Conservation (phyloP, 2,797 vertebrate genomes). For the Mormyrops attenuatus region DNA sequence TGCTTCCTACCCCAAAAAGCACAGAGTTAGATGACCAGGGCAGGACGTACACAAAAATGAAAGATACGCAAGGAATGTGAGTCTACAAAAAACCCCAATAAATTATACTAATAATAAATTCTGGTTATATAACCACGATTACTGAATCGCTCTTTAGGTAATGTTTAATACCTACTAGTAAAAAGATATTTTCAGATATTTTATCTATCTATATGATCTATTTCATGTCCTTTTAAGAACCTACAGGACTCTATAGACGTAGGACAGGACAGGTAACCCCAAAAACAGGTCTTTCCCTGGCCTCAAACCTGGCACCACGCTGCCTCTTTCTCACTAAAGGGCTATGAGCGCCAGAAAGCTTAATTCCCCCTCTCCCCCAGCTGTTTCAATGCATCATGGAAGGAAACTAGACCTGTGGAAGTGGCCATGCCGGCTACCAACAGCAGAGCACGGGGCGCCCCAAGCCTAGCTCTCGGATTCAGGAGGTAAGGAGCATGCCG, state of each 20-base stretch:
- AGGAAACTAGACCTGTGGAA: neutral
- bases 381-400: neutral
- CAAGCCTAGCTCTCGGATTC: neutral
- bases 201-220: neutral
- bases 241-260: neutral
- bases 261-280: constrained; percentile 1
- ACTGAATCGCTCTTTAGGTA: neutral
- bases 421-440: neutral
- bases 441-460: neutral
- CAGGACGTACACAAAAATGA: neutral
- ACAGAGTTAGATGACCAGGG: neutral
- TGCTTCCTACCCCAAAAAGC: neutral
- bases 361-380: neutral
- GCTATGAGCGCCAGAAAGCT: neutral
- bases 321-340: neutral
- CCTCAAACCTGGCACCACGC: neutral
- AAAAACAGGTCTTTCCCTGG: neutral
- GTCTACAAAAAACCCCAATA: neutral
- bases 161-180: neutral
- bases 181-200: neutral
- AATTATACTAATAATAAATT: neutral
- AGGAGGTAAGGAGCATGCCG: neutral
- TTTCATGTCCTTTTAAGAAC: neutral
- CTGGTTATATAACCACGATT: neutral
- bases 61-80: neutral